phyloP scores from a whole-genome alignment of 2,888 invertebrate species.

The Mesorhabditis sp. region DNA sequence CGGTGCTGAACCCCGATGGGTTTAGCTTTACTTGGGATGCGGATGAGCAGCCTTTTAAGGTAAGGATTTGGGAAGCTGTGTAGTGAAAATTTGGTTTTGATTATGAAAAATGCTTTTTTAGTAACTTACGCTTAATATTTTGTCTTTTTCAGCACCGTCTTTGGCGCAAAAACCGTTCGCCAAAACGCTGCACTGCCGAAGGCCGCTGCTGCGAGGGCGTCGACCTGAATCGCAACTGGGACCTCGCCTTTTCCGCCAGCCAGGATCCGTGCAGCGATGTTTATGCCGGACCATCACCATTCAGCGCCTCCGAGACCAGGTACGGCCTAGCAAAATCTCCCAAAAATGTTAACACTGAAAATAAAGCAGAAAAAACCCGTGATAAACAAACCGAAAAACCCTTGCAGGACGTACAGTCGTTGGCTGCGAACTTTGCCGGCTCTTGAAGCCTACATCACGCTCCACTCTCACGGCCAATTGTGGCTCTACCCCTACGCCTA shows the following conservation, averaged over 20 bases:
- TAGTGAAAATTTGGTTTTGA: background rate
- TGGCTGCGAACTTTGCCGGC: background rate
- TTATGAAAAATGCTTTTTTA: background rate
- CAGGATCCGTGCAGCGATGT: conserved; percentile 5
- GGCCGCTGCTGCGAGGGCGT: conserved; percentile 2
- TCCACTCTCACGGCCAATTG: background rate
- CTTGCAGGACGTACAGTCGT: background rate
- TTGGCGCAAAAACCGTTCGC: background rate
- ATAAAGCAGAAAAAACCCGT: too few species aligned
- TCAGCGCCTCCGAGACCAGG: background rate
- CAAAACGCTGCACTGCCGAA: background rate
- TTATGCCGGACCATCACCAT: background rate
- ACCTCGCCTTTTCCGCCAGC: background rate
- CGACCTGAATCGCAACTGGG: conserved; percentile 2
- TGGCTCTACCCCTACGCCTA: conserved; percentile 5
- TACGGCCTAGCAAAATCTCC: background rate
- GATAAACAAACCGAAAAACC: background rate
- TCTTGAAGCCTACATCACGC: background rate
- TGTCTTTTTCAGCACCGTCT: conserved; percentile 4
- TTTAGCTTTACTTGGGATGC: background rate
- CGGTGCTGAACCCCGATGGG: conserved; percentile 3
- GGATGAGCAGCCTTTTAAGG: background rate
- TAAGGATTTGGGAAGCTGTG: background rate
- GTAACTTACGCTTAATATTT: background rate
- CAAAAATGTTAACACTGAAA: too few species aligned